Base-by-base conservation (phyloP, 2,888 invertebrate species). In the Melanostoma mellinum region DNA sequence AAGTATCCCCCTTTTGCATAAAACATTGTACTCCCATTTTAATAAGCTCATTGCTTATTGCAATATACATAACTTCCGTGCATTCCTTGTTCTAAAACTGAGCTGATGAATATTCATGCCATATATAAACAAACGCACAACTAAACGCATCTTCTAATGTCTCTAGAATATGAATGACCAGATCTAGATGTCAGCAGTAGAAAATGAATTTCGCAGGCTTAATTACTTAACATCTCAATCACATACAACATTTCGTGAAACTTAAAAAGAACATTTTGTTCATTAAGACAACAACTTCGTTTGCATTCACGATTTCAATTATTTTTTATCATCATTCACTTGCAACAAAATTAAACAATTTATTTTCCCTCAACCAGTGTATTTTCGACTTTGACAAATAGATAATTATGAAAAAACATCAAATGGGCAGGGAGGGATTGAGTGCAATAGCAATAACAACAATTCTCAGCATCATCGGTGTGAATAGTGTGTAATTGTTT, bases 51-150 rank as follows among this genome's bases (percentile, higher is more conserved):
- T 20, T 20, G 20, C 20, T 32, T 44, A 60, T 60, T 42, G 30
- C 4, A 44, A 55, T 55, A 3, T 9, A 52, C 50, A 58, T 68
- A n/a, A 67, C 42, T 67, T 74, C 58, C 67, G 50, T 6, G 8
- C 67, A 38, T 20, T 35, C 74, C 58, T n/a, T 60, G 60, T 33
- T 33, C n/a, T 10, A n/a, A 33, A 65, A 20, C 6, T 30, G 5
- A 20, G 32, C 6, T 53, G 6, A 53, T 75, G 75, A 68, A 52
- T 75, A 75, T 68, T 75, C 67, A 68, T 60, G 53, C 32, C 40
- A 30, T 38, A 10, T 48, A 30, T 52, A 60, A 44, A 40, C 6
- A 30, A 67, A 58, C 58, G 67, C 65, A 74, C 56, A 10, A 5
- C 20, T 30, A 35, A 65, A 36, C 42, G 65, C 65, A 67, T 6